Base-by-base conservation (phyloP, 2,888 invertebrate genomes). In the Eulithis testata region DNA sequence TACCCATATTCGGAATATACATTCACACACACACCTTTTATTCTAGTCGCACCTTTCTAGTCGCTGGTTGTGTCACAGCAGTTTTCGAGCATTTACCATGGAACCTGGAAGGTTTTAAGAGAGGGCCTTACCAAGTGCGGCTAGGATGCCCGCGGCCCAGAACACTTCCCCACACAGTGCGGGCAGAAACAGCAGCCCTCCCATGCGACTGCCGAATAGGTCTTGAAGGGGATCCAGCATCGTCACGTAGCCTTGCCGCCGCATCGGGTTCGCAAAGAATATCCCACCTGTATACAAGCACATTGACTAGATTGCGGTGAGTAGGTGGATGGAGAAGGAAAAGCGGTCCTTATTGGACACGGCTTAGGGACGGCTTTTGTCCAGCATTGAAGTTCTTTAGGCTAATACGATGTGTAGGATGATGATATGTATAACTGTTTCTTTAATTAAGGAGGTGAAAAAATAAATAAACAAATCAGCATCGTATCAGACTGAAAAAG, bases 221-320 rank as follows among this genome's bases (percentile, higher is more conserved):
- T 98, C 98, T 93, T 99, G 99, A 79, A 99, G 96, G 3, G 99
- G 99, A 91, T 99, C 99, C 91, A 99, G 89, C 99, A 99, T 99
- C 44, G 99, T 99, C 73, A 99, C 97, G 93, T 99, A 99, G 71
- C 99, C 99, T 91, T 99, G 98, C 86, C 97, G 95, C 74, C 99
- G 95, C 99, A 99, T 99, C 81, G 98, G 97, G 91, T 98, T 98
- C 75, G 99, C 99, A 93, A 99, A 99, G 93, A 99, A 98, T 80
- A 98, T 95, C 11, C 99, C 99, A 73, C 99, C 99, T 97, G 85
- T 3, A 21, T 21, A 49, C 49, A 9, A 49, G 4, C 9, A 14
- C 31, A 31, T n/a, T n/a, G n/a, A n/a, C n/a, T n/a, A n/a, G n/a
- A n/a, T n/a, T n/a, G n/a, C n/a, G n/a, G n/a, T n/a, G n/a, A n/a